These are phyloP conservation scores for Drosophila nasuta DNA, from an alignment of 1,140 invertebrate genomes.

Conservation along the genomic window DNA sequence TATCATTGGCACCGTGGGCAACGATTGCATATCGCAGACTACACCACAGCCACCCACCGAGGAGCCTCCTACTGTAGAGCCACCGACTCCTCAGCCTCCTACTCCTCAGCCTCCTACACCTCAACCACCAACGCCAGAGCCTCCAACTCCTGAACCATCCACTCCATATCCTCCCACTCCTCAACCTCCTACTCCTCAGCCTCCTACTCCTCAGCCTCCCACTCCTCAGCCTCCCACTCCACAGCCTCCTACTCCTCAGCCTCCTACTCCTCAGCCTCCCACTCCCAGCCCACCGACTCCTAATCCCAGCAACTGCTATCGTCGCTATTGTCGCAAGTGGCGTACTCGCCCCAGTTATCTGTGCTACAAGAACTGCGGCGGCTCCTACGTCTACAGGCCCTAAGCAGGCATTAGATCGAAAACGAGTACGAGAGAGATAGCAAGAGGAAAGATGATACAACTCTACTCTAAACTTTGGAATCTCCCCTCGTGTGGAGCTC, in stretches of 20 bases:
- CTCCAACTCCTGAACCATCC: constrained; percentile 12
- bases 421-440: no score
- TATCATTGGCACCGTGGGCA: constrained; percentile 30
- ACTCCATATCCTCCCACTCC: constrained; percentile 34
- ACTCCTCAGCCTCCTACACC: constrained; percentile 33
- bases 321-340: constrained; percentile 72
- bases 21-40: constrained; percentile 32
- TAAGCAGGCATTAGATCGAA: constrained; percentile 16
- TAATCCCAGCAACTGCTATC: constrained; percentile 65
- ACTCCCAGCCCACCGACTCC: constrained; percentile 52
- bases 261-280: constrained; percentile 42
- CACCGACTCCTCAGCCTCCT: constrained; percentile 36
- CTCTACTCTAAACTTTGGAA: not conserved
- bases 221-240: constrained; percentile 27
- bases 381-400: constrained; percentile 56
- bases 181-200: constrained; percentile 19
- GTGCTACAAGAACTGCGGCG: constrained; percentile 68
- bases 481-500: not conserved
- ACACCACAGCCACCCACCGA: constrained; percentile 28
- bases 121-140: constrained; percentile 23
- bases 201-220: constrained; percentile 29
- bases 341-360: constrained; percentile 66
- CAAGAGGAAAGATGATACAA: no score
- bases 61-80: constrained; percentile 15
- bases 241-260: constrained; percentile 21